A percentile compares a stretch with the other conserved stretches of the same genome.
These are phyloP conservation scores for Volucella inflata DNA, from an alignment of 2,888 invertebrate genomes.

Conservation along the genomic window DNA sequence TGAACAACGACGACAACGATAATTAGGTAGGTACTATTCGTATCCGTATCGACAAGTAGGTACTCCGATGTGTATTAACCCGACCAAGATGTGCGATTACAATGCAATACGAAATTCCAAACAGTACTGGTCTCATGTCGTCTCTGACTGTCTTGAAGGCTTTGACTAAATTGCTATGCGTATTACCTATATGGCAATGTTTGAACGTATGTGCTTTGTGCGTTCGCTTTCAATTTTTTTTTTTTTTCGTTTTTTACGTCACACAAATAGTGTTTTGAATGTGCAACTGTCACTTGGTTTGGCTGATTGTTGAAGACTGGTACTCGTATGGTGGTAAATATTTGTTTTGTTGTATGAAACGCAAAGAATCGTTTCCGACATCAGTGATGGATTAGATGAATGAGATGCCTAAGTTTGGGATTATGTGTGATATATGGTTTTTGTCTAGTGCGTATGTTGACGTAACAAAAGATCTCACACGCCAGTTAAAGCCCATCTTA, in stretches of 20 bases:
- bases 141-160: slow-evolving; percentile 27
- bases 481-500: too few relatives aligned
- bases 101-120: slow-evolving; percentile 68
- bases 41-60: too few relatives aligned
- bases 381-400: slow-evolving; percentile 21
- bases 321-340: slow-evolving; percentile 62
- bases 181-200: slow-evolving; percentile 53
- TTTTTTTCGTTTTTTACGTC: slow-evolving; percentile 49
- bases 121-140: slow-evolving; percentile 46
- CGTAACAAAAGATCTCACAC: too few relatives aligned
- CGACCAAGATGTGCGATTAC: slow-evolving; percentile 66
- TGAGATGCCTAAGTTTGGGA: neutral
- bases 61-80: slow-evolving; percentile 30
- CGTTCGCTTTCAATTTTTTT: slow-evolving; percentile 68
- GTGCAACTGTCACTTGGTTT: slow-evolving; percentile 68
- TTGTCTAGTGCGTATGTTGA: too few relatives aligned
- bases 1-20: slow-evolving; percentile 36
- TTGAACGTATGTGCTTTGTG: slow-evolving; percentile 49
- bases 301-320: neutral
- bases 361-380: slow-evolving; percentile 50
- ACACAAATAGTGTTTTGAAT: slow-evolving; percentile 65
- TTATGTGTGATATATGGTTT: neutral
- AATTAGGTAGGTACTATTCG: slow-evolving; percentile 33
- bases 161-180: slow-evolving; percentile 42
- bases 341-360: slow-evolving; percentile 63